phyloP scores from a whole-genome alignment of 2,888 invertebrate genomes.

The Drosophila bunnanda region DNA sequence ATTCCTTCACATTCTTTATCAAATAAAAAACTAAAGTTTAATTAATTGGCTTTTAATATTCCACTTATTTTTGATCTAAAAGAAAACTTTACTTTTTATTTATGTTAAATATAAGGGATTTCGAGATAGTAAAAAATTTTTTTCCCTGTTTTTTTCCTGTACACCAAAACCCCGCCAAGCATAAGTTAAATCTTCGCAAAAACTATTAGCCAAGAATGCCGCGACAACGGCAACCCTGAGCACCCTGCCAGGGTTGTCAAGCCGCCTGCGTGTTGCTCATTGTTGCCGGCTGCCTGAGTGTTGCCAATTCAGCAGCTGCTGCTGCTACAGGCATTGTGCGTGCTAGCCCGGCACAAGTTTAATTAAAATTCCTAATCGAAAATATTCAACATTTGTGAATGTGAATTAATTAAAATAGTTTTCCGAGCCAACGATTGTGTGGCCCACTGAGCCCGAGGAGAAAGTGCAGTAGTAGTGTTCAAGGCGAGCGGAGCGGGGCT shows the following conservation, averaged over 20 bases:
- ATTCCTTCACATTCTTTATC: neutral
- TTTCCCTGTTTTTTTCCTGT: neutral
- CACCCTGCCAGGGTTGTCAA: slow-evolving; percentile 60
- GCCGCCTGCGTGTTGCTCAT: slow-evolving; percentile 37
- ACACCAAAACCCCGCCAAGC: slow-evolving; percentile 36
- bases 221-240: slow-evolving; percentile 49
- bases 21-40: too few relatives aligned
- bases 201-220: slow-evolving; percentile 73
- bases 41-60: too few relatives aligned
- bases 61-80: neutral
- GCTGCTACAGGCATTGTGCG: slow-evolving; percentile 41
- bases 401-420: slow-evolving; percentile 83
- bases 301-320: slow-evolving; percentile 11
- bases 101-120: too few relatives aligned
- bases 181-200: slow-evolving; percentile 63
- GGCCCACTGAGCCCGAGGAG: slow-evolving; percentile 21
- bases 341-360: slow-evolving; percentile 71
- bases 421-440: slow-evolving; percentile 58
- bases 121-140: neutral
- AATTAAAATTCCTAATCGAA: slow-evolving; percentile 81
- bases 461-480: slow-evolving; percentile 15
- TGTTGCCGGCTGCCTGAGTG: slow-evolving; percentile 28
- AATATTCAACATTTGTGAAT: slow-evolving; percentile 77
- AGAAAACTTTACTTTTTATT: neutral
- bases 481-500: neutral